Conservation (phyloP, 2,888 invertebrate genomes). For the Rhingia campestris region DNA sequence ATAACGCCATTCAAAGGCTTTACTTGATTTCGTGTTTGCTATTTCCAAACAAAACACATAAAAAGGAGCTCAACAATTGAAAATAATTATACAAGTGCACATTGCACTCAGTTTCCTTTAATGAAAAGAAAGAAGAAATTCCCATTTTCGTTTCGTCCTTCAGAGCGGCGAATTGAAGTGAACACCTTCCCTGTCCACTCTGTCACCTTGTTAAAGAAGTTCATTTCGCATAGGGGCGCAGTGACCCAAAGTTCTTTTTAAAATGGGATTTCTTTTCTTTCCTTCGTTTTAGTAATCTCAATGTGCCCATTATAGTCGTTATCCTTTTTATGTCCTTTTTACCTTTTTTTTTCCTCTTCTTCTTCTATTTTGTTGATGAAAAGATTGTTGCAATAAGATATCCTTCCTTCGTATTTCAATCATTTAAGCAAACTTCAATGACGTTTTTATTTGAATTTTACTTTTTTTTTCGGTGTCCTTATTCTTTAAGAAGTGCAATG, state of each 20-base stretch:
- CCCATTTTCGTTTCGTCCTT: conserved; percentile 7
- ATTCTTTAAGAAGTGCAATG: too few species aligned
- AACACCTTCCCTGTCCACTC: conserved; percentile 13
- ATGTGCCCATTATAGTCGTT: conserved; percentile 14
- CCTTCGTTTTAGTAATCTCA: conserved; percentile 1
- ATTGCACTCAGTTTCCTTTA: background rate
- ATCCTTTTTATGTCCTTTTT: conserved; percentile 9
- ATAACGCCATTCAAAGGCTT: too few species aligned
- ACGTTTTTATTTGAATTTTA: too few species aligned
- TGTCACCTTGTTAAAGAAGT: conserved; percentile 9
- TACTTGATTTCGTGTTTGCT: too few species aligned
- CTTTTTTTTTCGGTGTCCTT: too few species aligned
- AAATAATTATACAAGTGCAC: conserved; percentile 2
- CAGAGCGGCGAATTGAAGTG: background rate
- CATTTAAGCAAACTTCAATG: too few species aligned
- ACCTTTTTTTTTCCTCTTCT: too few species aligned
- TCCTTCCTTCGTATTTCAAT: too few species aligned
- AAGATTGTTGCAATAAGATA: background rate
- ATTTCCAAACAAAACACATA: too few species aligned
- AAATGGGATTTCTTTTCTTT: background rate
- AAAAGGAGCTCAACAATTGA: background rate
- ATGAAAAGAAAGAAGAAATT: conserved; percentile 16
- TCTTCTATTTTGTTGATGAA: background rate
- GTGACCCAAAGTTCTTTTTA: conserved; percentile 5
- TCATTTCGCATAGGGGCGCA: conserved; percentile 15